These are phyloP conservation scores for Pristionchus pacificus DNA, from an alignment of 1,140 invertebrate genomes.

Conservation along the genomic window DNA sequence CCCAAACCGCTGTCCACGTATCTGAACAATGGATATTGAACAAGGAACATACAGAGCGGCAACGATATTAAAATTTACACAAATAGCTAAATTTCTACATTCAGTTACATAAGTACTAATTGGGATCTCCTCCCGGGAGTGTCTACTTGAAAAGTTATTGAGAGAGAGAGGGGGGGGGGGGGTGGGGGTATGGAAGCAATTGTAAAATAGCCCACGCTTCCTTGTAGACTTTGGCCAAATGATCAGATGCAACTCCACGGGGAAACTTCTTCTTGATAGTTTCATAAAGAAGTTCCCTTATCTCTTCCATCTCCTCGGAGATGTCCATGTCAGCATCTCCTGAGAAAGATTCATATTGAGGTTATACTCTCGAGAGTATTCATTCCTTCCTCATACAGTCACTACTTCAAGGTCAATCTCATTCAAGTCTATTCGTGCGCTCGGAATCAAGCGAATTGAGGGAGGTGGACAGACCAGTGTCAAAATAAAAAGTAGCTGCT, in stretches of 20 bases:
- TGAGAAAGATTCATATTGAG: too few species aligned
- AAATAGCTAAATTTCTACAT: background rate
- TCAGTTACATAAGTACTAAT: background rate
- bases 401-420: too few species aligned
- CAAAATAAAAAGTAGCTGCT: background rate
- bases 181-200: background rate
- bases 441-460: background rate
- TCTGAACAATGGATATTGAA: conserved; percentile 8
- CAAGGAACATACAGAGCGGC: background rate
- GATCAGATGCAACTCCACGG: conserved; percentile 24
- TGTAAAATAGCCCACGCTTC: conserved; percentile 21
- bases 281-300: conserved; percentile 35
- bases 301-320: conserved; percentile 39
- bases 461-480: background rate
- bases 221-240: conserved; percentile 29
- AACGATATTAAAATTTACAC: conserved; percentile 9
- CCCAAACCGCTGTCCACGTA: conserved; percentile 26
- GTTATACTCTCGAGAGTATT: too few species aligned
- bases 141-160: background rate
- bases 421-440: conserved; percentile 6
- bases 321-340: conserved; percentile 32
- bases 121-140: background rate
- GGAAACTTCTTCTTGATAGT: conserved; percentile 37
- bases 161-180: background rate
- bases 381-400: too few species aligned